Evolutionary conservation across 2,113 vertebrate species (phyloP).

Genomic region (Daphoenositta chrysoptera): DNA sequence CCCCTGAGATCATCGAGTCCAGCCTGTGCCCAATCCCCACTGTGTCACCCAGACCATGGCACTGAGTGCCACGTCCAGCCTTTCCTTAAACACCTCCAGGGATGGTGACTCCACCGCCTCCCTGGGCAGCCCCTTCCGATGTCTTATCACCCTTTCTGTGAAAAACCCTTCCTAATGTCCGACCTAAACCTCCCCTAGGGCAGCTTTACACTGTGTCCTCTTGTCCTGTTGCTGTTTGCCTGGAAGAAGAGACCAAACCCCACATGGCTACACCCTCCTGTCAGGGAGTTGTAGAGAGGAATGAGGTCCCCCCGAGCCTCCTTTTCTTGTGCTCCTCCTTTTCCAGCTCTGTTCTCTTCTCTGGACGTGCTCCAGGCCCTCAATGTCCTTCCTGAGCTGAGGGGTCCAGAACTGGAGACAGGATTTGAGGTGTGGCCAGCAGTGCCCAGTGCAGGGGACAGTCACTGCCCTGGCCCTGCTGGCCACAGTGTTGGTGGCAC

Average conservation of each 20-base stretch:
- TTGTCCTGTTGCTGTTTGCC: background rate
- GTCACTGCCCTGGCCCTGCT: background rate
- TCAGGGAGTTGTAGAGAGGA: no score
- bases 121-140: background rate
- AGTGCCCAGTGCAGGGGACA: rapidly evolving
- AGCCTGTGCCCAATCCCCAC: background rate
- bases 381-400: rapidly evolving
- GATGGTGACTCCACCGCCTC: background rate
- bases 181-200: background rate
- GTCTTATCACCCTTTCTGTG: background rate
- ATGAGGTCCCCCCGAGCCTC: background rate
- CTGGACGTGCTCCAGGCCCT: rapidly evolving
- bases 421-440: rapidly evolving
- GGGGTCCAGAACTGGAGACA: background rate
- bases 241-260: background rate
- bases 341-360: background rate
- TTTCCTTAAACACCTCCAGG: background rate
- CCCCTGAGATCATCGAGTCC: background rate
- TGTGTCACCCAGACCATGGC: rapidly evolving
- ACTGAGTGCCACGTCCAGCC: rapidly evolving
- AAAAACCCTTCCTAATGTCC: background rate
- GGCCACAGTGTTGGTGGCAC: background rate
- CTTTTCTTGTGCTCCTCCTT: background rate
- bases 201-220: background rate
- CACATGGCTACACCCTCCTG: background rate